Base-by-base conservation (phyloP, 2,113 vertebrate species). In the Spilogale gracilis region DNA sequence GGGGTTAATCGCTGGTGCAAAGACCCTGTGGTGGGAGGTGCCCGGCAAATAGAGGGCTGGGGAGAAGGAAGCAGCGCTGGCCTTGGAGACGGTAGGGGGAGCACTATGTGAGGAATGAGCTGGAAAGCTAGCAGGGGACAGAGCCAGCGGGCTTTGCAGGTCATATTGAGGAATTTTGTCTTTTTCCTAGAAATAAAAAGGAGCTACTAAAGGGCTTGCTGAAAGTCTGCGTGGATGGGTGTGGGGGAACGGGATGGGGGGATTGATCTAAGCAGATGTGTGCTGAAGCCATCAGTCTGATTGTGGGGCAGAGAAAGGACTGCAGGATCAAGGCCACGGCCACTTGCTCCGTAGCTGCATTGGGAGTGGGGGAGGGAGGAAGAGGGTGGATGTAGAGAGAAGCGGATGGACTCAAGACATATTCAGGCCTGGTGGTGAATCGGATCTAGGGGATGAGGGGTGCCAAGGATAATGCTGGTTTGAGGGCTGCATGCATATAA, bases 141-240 rank as follows among this genome's bases (percentile, higher is more conserved):
- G 45, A 84, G 50, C 3, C 23, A 88, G n/a, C 80, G 48, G 18
- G 11, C 4, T 89, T 96, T 86, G 54, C 6, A 67, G 74, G 48
- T 65, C 73, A 21, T n/a, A 21, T 30, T 63, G 65, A 71, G 32
- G n/a, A 94, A 58, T 43, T 74, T 82, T 54, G 17, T 63, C 23
- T 93, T 92, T 83, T 71, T 92, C 27, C 74, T 82, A 73, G 83
- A 27, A 92, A 60, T 58, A 86, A 38, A 48, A 78, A 58, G 32
- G 84, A 89, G 65, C 48, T 89, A 74, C 79, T 92, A 38, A 78
- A 86, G 54, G 17, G 11, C 58, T 95, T 83, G 84, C 30, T 3
- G 60, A 13, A 86, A 61, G 78, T 79, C 54, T 6, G 1, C 73
- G 8, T 21, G 89, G 30, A 86, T 18, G 58, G 73, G 23, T 27